These are phyloP conservation scores for Nomia melanderi DNA, from an alignment of 1,140 invertebrate species.

Conservation along the genomic window DNA sequence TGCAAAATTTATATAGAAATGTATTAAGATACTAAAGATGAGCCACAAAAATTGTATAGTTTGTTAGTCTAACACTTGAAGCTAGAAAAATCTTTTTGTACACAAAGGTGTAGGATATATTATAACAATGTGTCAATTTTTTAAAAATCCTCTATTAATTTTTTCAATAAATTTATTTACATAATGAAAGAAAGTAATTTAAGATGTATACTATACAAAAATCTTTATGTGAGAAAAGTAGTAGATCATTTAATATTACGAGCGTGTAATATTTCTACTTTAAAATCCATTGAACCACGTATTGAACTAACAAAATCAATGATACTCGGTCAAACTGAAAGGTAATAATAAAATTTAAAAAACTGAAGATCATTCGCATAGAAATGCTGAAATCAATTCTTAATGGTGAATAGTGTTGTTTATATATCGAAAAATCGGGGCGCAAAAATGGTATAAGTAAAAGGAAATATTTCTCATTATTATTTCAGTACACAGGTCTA, in stretches of 20 bases:
- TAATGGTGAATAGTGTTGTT: conserved; percentile 8
- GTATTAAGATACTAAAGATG: too few species aligned
- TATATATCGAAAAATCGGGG: neutral
- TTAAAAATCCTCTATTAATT: too few species aligned
- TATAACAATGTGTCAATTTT: too few species aligned
- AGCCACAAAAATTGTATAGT: too few species aligned
- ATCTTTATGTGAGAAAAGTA: conserved; percentile 5
- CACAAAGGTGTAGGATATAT: too few species aligned
- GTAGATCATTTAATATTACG: conserved; percentile 24
- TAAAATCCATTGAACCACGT: neutral
- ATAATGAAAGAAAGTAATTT: conserved; percentile 8
- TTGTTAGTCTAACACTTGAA: too few species aligned
- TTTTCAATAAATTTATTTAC: too few species aligned
- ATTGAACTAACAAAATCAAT: conserved; percentile 15
- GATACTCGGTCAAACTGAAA: neutral
- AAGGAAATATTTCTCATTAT: neutral
- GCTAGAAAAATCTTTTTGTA: too few species aligned
- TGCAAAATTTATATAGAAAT: too few species aligned
- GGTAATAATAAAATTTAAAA: conserved; percentile 11
- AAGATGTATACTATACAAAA: neutral
- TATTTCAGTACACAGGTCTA: neutral
- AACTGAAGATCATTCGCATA: neutral
- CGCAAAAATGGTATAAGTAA: conserved; percentile 8
- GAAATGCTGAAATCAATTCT: conserved; percentile 6
- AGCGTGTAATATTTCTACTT: conserved; percentile 9